A percentile compares a stretch with the other conserved stretches of the same genome.
Evolutionary conservation across 2,113 vertebrate genomes (phyloP).

Genomic region (Smithornis capensis): DNA sequence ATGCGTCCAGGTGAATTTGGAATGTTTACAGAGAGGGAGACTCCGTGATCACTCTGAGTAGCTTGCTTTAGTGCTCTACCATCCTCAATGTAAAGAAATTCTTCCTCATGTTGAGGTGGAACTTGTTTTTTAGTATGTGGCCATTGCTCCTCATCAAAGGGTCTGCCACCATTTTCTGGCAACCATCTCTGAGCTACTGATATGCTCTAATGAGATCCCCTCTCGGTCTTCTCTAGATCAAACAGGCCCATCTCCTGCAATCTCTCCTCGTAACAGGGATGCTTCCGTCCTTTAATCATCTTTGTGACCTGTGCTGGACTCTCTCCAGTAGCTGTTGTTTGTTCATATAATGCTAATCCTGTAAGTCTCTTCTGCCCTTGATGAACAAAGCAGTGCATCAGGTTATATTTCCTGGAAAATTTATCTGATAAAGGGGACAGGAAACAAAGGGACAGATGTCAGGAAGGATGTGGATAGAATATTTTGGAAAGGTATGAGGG

Average conservation of each 20-base stretch:
- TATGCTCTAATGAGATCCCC: neutral
- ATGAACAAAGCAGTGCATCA: neutral
- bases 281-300: neutral
- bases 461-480: neutral
- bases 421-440: neutral
- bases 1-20: too few species aligned
- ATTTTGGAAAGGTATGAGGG: neutral
- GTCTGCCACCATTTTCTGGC: neutral
- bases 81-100: neutral
- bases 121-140: neutral
- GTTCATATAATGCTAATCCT: neutral
- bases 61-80: neutral
- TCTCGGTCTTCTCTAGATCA: neutral
- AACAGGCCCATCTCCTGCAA: neutral
- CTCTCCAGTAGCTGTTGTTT: neutral
- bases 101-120: neutral
- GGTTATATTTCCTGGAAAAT: neutral
- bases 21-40: neutral
- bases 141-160: neutral
- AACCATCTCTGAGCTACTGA: neutral
- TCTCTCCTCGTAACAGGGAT: neutral
- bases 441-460: neutral
- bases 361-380: neutral
- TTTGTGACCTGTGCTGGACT: neutral
- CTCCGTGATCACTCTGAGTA: fast-evolving